These are phyloP conservation scores for Iguana delicatissima DNA, from an alignment of 2,797 vertebrate species.

Conservation along the genomic window DNA sequence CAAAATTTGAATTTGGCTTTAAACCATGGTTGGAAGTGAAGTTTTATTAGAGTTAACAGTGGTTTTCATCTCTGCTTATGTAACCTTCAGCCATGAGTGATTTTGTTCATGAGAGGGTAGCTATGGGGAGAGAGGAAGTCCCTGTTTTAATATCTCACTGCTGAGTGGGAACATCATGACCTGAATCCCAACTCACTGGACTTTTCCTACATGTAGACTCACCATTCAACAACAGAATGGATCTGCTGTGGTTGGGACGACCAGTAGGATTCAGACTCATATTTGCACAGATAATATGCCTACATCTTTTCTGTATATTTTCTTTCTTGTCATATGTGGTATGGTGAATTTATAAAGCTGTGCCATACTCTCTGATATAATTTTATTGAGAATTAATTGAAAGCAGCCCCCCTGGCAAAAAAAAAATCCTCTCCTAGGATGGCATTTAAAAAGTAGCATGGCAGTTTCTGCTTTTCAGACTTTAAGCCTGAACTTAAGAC, in stretches of 20 bases:
- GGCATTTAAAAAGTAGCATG: no score
- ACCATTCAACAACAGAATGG: no score
- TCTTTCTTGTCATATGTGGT: not conserved
- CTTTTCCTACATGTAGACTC: no score
- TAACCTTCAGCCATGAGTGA: not conserved
- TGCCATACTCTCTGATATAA: not conserved
- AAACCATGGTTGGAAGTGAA: not conserved
- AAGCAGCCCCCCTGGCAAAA: no score
- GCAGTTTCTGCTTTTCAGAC: no score
- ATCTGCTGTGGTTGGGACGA: no score
- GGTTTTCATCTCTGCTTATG: not conserved
- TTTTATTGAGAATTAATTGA: no score
- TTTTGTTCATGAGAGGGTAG: not conserved
- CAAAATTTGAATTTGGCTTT: conserved; percentile 15
- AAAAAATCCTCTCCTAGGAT: no score
- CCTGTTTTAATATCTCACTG: not conserved
- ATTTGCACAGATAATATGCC: not conserved
- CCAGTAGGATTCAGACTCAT: not conserved
- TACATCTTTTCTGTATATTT: not conserved
- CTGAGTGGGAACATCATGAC: not conserved
- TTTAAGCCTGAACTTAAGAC: no score
- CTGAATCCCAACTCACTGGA: no score
- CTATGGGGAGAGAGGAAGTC: not conserved
- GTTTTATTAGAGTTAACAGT: not conserved
- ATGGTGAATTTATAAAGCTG: not conserved